Evolutionary conservation across 2,113 vertebrate species (phyloP).

Genomic region (Charadrius vociferus): DNA sequence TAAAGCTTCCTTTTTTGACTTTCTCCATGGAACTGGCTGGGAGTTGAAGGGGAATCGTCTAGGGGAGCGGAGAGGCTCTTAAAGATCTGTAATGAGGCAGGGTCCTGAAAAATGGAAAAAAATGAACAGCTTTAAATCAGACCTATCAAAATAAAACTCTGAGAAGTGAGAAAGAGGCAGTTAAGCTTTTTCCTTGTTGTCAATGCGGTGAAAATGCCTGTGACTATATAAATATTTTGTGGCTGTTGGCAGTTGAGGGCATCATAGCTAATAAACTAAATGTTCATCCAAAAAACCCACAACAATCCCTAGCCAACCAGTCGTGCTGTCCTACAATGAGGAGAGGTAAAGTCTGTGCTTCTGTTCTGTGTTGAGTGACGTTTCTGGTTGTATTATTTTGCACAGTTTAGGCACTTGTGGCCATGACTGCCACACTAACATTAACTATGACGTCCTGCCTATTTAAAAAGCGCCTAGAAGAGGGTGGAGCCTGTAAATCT

Average conservation of each 20-base stretch:
- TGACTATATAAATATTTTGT: background rate
- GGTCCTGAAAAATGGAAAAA: background rate
- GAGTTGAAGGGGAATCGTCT: background rate
- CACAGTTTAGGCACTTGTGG: background rate
- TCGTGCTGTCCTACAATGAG: background rate
- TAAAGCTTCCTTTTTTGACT: background rate
- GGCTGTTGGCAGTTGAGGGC: background rate
- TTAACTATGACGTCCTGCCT: background rate
- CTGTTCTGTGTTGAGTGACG: background rate
- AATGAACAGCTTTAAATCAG: background rate
- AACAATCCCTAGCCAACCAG: background rate
- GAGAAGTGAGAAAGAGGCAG: background rate
- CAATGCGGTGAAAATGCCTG: background rate
- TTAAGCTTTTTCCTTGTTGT: background rate
- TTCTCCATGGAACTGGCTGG: background rate
- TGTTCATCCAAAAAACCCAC: background rate
- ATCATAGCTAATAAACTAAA: background rate
- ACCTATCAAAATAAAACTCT: background rate
- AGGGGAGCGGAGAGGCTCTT: background rate
- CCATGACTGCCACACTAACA: background rate
- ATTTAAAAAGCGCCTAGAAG: background rate
- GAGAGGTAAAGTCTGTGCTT: accelerated
- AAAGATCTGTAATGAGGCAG: background rate
- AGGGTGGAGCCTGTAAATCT: conserved; percentile 35
- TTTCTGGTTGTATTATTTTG: background rate